Evolutionary conservation across 2,888 invertebrate species (phyloP), one percentile per base, ranked within the genome.

Genomic region (Parasteatoda lunata): DNA sequence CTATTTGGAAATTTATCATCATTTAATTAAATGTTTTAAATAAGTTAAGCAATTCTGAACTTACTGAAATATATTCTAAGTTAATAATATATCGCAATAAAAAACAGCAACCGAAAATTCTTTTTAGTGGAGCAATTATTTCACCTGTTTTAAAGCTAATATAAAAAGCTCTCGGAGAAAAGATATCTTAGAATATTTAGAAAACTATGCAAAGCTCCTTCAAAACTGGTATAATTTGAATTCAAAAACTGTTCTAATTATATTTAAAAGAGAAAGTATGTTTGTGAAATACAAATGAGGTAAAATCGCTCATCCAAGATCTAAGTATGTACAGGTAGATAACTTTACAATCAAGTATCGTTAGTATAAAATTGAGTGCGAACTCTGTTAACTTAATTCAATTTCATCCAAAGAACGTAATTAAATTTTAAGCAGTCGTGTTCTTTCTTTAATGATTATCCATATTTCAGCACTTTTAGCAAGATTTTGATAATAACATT

Each of bases 361-460:
- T 77, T 77, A 78, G 59, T 59, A 59, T 7, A 7, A 59, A 59
- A n/a, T 9, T 13, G 59, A 66, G 13, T 49, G 30, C 69, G 75
- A 48, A 66, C 48, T 51, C 30, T 15, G 51, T 52, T 77, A 45
- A 77, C 77, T 48, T 86, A 81, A 86, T 86, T 86, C 80, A 76
- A 86, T 86, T 86, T 80, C 80, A 76, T 71, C 59, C 80, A 79
- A 83, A 77, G 80, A 77, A 86, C 71, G 72, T 86, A 80, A 85
- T 85, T 85, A 71, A 76, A 85, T 85, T 85, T 75, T 47, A 52
- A 77, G 65, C 59, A 30, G 15, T 30, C 64, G 54, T 71, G 72
- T 77, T 76, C 80, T 85, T 85, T 80, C 85, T 80, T 59, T 72
- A 80, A 80, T 85, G 80, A 77, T 85, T 80, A 85, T 80, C 77